Base-by-base conservation (phyloP, 1,140 invertebrate species). In the Drosophila santomea region DNA sequence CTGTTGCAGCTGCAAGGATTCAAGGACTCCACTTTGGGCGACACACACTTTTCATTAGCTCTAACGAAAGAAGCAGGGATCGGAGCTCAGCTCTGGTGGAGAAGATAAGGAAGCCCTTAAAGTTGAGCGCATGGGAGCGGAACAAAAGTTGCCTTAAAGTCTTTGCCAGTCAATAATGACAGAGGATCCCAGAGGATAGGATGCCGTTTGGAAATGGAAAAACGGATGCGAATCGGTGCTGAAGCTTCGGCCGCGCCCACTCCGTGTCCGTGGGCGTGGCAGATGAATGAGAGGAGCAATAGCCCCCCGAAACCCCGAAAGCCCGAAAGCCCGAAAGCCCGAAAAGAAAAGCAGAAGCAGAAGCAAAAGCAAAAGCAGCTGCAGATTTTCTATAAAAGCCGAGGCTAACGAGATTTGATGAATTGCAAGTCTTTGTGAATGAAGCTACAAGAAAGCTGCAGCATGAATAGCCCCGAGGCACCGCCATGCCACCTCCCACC, bases 381-480 rank as follows among this genome's bases (percentile, higher is more conserved):
- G 68, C 82, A 86, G 78, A 86, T 86, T 78, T 78, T 85, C 82
- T 86, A 78, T 86, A 82, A 85, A 85, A 85, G 82, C 81, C 82
- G 82, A 81, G 69, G 64, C 81, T 85, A 85, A 85, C 81, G 81
- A 85, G 81, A 85, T 85, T 85, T 85, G 81, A 85, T 85, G 81
- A 85, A 85, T 85, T 85, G 81, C 81, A 74, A 86, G 78, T 85
- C 81, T 86, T 86, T 85, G 82, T 85, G 82, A 74, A 81, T 86
- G 78, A 77, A 76, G 74, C 74, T 69, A 60, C 74, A 76, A 76
- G 73, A 77, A 86, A 86, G 74, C 82, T 81, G 60, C 68, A 85
- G 81, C 82, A 66, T 86, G 78, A 67, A 81, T 73, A 68, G 81
- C 50, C 57, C 51, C 54, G 38, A 39, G 71, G 38, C 48, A 23